These are phyloP conservation scores for Atta colombica DNA, from an alignment of 1,140 invertebrate species.

Conservation along the genomic window DNA sequence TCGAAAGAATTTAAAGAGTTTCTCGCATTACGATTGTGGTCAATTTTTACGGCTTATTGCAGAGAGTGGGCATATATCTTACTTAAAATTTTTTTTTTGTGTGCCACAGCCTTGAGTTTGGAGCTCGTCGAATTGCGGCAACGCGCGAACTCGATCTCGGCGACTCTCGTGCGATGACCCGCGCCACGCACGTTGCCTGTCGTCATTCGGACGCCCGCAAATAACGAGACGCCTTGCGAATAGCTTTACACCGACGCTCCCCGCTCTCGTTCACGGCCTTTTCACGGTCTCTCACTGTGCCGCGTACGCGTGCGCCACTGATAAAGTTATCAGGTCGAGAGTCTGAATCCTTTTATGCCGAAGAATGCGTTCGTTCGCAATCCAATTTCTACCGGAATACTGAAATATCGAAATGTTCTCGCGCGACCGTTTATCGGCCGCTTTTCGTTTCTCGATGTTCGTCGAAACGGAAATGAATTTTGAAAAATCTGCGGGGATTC, in stretches of 20 bases:
- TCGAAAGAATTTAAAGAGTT: too few species aligned
- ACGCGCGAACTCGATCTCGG: conserved; percentile 18
- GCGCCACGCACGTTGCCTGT: conserved; percentile 1
- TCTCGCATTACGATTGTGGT: too few species aligned
- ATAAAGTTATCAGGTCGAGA: conserved; percentile 38
- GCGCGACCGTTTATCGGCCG: neutral
- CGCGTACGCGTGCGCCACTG: neutral
- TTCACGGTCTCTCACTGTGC: neutral
- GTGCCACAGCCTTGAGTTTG: too few species aligned
- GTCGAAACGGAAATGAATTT: conserved; percentile 3
- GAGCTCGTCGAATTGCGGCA: conserved; percentile 20
- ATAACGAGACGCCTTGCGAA: conserved; percentile 31
- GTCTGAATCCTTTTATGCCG: conserved; percentile 4
- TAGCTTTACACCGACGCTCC: neutral
- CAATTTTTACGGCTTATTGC: too few species aligned
- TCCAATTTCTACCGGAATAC: conserved; percentile 14
- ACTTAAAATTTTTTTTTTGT: too few species aligned
- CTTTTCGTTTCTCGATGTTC: neutral
- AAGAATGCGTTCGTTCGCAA: neutral
- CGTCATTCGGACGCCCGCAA: conserved; percentile 28
- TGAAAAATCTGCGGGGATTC: neutral
- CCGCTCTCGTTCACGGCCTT: neutral
- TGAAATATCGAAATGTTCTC: neutral
- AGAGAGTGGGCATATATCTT: too few species aligned
- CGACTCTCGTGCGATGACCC: conserved; percentile 53